Conservation (phyloP, 2,113 vertebrate genomes). For the Psettodes erumei region DNA sequence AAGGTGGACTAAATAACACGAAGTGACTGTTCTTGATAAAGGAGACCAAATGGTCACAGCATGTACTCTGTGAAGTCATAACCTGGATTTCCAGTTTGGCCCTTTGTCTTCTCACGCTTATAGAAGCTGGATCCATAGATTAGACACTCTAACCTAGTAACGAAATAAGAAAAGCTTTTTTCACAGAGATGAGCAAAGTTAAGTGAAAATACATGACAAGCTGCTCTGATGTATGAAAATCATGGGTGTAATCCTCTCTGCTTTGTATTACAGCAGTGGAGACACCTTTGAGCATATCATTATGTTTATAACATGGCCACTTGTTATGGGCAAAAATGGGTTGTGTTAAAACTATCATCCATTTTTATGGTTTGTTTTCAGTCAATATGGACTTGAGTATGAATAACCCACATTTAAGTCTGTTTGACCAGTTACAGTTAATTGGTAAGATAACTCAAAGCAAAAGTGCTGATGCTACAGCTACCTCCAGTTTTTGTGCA, state of each 20-base stretch:
- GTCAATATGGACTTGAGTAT: neutral
- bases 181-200: conserved; percentile 14
- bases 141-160: neutral
- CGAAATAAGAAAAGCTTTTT: conserved; percentile 13
- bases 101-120: neutral
- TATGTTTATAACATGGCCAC: conserved; percentile 5
- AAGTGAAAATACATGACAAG: neutral
- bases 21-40: conserved; percentile 21
- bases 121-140: neutral
- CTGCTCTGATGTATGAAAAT: conserved; percentile 3
- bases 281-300: neutral
- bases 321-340: neutral
- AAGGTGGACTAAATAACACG: conserved; percentile 11
- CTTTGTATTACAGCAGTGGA: neutral
- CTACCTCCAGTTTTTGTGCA: conserved; percentile 2
- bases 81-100: conserved; percentile 29
- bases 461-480: conserved; percentile 5
- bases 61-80: conserved; percentile 22
- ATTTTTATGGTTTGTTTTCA: conserved; percentile 10
- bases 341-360: neutral
- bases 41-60: conserved; percentile 7
- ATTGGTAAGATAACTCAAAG: neutral
- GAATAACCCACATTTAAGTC: neutral
- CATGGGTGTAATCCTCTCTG: neutral
- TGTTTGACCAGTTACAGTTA: neutral